Conservation (phyloP, 2,888 invertebrate species). For the Zelleria hepariella region DNA sequence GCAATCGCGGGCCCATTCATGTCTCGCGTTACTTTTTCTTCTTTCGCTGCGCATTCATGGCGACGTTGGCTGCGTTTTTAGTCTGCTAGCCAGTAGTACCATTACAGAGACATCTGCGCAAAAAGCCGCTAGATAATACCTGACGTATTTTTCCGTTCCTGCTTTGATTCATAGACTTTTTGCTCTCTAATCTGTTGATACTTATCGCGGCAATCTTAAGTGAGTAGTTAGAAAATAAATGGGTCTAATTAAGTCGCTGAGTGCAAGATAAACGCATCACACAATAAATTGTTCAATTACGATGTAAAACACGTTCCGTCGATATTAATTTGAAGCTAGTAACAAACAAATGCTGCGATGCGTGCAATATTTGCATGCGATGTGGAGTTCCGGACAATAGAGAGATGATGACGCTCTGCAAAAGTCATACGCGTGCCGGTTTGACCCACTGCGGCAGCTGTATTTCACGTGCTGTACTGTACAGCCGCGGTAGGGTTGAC, state of each 20-base stretch:
- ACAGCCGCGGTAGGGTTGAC: neutral
- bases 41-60: slow-evolving; percentile 17
- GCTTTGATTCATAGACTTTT: neutral
- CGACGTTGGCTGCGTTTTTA: slow-evolving; percentile 12
- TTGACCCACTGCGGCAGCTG: neutral
- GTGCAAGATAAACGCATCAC: neutral
- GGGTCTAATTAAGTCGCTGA: neutral
- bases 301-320: neutral
- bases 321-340: no score
- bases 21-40: slow-evolving; percentile 23
- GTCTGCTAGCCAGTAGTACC: slow-evolving; percentile 10
- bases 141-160: neutral
- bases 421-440: neutral
- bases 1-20: slow-evolving; percentile 35
- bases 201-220: neutral
- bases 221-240: neutral
- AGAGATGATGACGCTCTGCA: neutral
- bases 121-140: neutral
- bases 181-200: neutral
- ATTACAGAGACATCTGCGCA: neutral
- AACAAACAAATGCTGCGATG: neutral
- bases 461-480: no score
- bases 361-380: neutral
- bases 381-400: neutral
- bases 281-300: neutral